phyloP scores from a whole-genome alignment of 2,888 invertebrate genomes.

The Cerceris rybyensis region DNA sequence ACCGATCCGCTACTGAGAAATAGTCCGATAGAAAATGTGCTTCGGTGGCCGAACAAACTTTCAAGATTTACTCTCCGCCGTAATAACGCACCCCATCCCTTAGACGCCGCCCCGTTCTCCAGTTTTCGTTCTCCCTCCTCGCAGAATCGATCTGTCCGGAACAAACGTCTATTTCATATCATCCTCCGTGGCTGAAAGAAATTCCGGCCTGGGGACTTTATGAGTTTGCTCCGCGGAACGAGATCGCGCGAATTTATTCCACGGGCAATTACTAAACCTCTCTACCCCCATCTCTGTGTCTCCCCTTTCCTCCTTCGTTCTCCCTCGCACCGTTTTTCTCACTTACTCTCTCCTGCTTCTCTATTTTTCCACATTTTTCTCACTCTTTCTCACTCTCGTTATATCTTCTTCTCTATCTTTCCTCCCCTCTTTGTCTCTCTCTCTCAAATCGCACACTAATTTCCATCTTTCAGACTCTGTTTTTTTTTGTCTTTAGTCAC shows the following conservation, averaged over 20 bases:
- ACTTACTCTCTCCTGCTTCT: too few species aligned
- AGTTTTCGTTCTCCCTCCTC: not conserved
- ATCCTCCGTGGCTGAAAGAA: slow-evolving; percentile 28
- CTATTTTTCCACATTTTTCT: too few species aligned
- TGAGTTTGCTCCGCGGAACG: slow-evolving; percentile 23
- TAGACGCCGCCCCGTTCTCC: not conserved
- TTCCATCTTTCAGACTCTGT: too few species aligned
- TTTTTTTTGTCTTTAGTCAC: too few species aligned
- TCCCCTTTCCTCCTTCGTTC: not conserved
- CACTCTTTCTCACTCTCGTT: too few species aligned
- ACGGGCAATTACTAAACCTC: slow-evolving; percentile 38
- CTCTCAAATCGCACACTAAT: too few species aligned
- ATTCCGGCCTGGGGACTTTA: slow-evolving; percentile 26
- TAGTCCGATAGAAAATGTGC: not conserved
- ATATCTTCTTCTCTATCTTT: too few species aligned
- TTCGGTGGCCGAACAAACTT: slow-evolving; percentile 1
- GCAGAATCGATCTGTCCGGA: slow-evolving; percentile 29
- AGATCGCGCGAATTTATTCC: slow-evolving; percentile 42
- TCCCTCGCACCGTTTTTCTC: too few species aligned
- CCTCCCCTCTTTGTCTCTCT: too few species aligned
- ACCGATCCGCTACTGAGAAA: not conserved
- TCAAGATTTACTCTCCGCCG: slow-evolving; percentile 44
- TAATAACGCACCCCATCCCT: slow-evolving; percentile 29
- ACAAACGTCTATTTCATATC: slow-evolving; percentile 54
- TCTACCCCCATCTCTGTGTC: too few species aligned